These are phyloP conservation scores for Octodon degus DNA, from an alignment of 2,113 vertebrate species.

Conservation along the genomic window DNA sequence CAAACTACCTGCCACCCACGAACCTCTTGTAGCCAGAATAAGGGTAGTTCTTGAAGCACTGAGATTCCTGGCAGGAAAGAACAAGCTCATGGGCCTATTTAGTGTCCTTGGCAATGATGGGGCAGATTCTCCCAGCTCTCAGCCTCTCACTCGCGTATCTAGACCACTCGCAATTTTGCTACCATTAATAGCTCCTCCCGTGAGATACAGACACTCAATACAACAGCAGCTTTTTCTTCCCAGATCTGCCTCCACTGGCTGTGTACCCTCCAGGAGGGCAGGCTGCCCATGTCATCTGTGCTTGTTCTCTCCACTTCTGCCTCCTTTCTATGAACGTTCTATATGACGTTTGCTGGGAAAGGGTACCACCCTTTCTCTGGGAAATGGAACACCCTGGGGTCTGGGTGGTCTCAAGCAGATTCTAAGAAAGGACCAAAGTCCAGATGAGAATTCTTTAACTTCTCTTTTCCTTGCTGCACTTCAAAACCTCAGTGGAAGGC, in stretches of 20 bases:
- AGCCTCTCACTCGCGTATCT: not conserved
- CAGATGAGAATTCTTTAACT: not conserved
- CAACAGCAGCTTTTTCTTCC: not conserved
- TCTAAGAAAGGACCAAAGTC: conserved; percentile 7
- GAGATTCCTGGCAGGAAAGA: not conserved
- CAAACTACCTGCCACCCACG: not conserved
- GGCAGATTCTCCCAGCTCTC: not conserved
- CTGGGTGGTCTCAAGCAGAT: not conserved
- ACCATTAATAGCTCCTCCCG: no score
- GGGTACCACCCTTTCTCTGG: no score
- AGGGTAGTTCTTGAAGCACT: not conserved
- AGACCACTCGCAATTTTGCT: not conserved
- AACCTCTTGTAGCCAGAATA: not conserved
- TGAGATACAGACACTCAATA: not conserved
- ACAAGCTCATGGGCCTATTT: not conserved
- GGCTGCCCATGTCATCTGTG: not conserved
- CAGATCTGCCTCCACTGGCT: not conserved
- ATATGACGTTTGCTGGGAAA: not conserved
- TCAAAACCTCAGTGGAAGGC: not conserved
- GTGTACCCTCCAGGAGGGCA: not conserved
- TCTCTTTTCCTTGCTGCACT: not conserved
- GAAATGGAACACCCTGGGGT: no score
- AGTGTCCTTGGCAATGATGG: not conserved
- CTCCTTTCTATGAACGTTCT: not conserved
- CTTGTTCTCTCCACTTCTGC: not conserved